Base-by-base conservation (phyloP, 1,140 invertebrate species). In the Bombus affinis region DNA sequence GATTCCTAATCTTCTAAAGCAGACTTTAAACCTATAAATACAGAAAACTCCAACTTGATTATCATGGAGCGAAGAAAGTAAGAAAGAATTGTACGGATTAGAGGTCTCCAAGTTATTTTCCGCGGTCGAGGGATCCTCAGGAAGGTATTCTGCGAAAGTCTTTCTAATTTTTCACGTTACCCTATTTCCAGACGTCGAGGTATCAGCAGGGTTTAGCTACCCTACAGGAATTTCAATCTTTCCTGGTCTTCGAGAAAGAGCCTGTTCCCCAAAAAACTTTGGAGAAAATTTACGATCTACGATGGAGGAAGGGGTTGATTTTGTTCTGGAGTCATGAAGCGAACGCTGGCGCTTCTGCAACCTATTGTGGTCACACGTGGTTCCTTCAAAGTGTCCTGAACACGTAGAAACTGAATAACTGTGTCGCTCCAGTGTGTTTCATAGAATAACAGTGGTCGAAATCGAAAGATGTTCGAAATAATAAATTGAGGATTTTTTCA, bases 171-270 rank as follows among this genome's bases (percentile, higher is more conserved):
- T 85, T 80, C 70, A 84, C 78, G 37, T 44, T 72, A 53, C 65
- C 81, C 73, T 18, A 66, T n/a, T 35, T 66, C 28, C 28, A 28
- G 28, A 5, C 39, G 44, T 37, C 32, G n/a, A 37, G n/a, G 15
- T 72, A 83, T 70, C 28, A 47, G 37, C n/a, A n/a, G n/a, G 62
- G n/a, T n/a, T 66, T 66, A 44, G 42, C 39, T 47, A 83, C 65
- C 81, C 73, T 65, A 15, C 37, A n/a, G 74, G 85, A 86, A 86
- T 86, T 83, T 86, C 85, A 87, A 87, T 87, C 82, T 71, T 66
- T 85, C n/a, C n/a, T 22, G 47, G 18, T 53, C 47, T 53, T 53
- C 47, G 47, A 53, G 12, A 44, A 44, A 75, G 47, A 15, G n/a
- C 4, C n/a, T n/a, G 65, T 22, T 53, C 15, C 37, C 35, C 10